These are phyloP conservation scores for Alosa alosa DNA, from an alignment of 2,113 vertebrate species.

Conservation along the genomic window DNA sequence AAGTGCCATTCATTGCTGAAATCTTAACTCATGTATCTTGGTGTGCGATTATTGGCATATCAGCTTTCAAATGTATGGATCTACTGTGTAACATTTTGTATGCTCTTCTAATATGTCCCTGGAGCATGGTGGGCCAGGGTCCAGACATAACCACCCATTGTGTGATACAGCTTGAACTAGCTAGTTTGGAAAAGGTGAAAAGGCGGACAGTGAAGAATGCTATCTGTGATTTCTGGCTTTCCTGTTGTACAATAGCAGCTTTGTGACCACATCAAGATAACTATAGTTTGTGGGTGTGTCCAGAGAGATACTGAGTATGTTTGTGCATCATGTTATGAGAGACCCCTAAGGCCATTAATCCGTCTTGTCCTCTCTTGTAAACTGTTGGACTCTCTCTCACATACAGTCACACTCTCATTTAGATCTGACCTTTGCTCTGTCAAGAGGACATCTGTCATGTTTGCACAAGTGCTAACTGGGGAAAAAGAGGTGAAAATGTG, in stretches of 20 bases:
- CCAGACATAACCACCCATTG: background rate
- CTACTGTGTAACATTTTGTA: background rate
- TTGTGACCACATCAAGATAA: background rate
- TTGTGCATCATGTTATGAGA: background rate
- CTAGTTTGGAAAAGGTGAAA: background rate
- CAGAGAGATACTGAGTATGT: background rate
- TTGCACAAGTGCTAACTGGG: background rate
- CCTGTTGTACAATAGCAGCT: background rate
- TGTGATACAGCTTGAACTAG: background rate
- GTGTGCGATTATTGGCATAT: background rate
- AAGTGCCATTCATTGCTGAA: background rate
- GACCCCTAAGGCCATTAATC: background rate
- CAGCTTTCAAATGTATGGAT: background rate
- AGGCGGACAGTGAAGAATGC: background rate
- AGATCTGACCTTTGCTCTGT: background rate
- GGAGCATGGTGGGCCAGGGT: background rate
- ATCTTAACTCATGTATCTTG: background rate
- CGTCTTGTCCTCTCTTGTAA: background rate
- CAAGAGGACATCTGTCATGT: background rate
- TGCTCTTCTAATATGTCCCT: background rate
- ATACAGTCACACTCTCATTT: background rate
- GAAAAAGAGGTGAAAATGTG: background rate
- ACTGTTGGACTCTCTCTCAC: background rate
- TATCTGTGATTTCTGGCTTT: background rate
- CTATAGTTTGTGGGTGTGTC: slow-evolving; percentile 2